A percentile compares a stretch with the other conserved stretches of the same genome.
phyloP scores from a whole-genome alignment of 2,888 invertebrate species.

The Caenorhabditis doughertyi region DNA sequence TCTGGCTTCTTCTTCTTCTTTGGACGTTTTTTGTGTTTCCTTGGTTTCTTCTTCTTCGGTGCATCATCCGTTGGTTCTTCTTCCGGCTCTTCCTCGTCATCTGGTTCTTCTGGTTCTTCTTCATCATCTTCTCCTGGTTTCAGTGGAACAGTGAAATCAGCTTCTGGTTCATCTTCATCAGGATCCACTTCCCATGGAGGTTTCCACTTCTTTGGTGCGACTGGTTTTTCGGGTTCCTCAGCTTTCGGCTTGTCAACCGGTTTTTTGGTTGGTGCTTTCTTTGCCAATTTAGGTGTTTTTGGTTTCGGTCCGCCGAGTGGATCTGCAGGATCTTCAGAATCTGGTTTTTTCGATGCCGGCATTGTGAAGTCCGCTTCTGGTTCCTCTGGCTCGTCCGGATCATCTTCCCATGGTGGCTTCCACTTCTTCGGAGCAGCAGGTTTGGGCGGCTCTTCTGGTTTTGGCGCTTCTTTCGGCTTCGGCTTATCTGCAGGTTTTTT shows the following conservation, averaged over 20 bases:
- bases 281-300: constrained; percentile 64
- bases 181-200: constrained; percentile 62
- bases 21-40: constrained; percentile 55
- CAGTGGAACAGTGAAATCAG: constrained; percentile 63
- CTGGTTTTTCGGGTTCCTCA: constrained; percentile 44
- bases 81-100: constrained; percentile 63
- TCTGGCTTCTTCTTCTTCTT: constrained; percentile 54
- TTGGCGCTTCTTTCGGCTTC: constrained; percentile 17
- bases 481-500: not conserved
- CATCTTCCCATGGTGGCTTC: constrained; percentile 55
- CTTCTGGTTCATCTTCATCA: constrained; percentile 68
- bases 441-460: constrained; percentile 30
- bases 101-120: constrained; percentile 63
- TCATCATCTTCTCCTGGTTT: constrained; percentile 57
- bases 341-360: constrained; percentile 61
- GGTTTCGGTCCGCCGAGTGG: constrained; percentile 58
- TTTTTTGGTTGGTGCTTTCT: constrained; percentile 54
- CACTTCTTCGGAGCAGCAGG: constrained; percentile 62
- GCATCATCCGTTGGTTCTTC: constrained; percentile 52
- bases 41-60: constrained; percentile 61
- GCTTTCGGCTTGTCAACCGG: constrained; percentile 45
- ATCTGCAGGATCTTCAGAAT: constrained; percentile 67
- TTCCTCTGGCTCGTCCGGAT: constrained; percentile 58
- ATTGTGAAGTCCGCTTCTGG: constrained; percentile 65
- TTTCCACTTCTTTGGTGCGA: constrained; percentile 55